phyloP scores from a whole-genome alignment of 2,888 invertebrate species.

The Nesidiocoris tenuis region DNA sequence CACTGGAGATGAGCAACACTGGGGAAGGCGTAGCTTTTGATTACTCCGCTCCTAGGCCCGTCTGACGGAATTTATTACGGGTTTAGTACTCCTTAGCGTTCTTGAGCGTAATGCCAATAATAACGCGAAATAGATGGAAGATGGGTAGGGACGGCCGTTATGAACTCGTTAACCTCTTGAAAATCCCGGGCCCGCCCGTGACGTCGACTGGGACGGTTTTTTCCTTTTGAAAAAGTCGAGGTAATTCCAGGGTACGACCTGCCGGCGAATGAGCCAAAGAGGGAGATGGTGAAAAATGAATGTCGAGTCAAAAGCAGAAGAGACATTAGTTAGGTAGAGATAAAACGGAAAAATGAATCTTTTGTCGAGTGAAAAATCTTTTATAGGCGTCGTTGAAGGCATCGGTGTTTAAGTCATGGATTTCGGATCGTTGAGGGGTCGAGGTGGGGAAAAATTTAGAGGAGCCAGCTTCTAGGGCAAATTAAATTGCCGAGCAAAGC shows the following conservation, averaged over 20 bases:
- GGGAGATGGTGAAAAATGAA: not conserved
- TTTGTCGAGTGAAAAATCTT: not conserved
- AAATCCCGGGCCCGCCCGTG: not conserved
- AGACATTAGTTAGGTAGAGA: not conserved
- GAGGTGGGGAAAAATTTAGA: too few species aligned
- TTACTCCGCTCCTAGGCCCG: constrained; percentile 28
- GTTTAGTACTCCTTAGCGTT: constrained; percentile 29
- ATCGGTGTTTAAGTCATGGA: too few species aligned
- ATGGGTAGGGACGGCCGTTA: constrained; percentile 16
- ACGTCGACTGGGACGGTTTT: not conserved
- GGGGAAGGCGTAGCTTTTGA: constrained; percentile 19
- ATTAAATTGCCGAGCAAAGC: too few species aligned
- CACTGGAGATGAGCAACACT: not conserved
- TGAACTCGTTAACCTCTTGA: constrained; percentile 32
- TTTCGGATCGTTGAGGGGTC: too few species aligned
- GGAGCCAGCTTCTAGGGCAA: too few species aligned
- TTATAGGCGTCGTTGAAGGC: too few species aligned
- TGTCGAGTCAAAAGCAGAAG: not conserved
- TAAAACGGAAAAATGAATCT: not conserved
- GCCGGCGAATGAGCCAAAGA: not conserved
- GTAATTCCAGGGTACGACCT: not conserved
- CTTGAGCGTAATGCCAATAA: constrained; percentile 17
- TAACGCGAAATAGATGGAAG: not conserved
- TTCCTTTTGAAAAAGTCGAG: not conserved
- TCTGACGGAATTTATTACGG: constrained; percentile 39